Evolutionary conservation across 1,140 invertebrate genomes (phyloP).

Genomic region (Gonioctena quinquepunctata): DNA sequence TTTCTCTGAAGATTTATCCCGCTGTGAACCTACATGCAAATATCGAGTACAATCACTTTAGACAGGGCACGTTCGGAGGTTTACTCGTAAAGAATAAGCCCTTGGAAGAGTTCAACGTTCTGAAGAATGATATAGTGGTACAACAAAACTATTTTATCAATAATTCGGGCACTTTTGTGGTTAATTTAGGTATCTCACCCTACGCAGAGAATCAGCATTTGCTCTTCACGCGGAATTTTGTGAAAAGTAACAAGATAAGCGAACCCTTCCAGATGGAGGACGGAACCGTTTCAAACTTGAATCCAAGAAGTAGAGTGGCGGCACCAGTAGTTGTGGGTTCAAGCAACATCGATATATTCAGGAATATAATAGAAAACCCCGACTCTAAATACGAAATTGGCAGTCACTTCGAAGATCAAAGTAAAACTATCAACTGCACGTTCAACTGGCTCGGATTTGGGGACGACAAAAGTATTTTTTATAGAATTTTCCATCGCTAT

Average conservation of each 20-base stretch:
- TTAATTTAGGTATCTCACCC: conserved; percentile 83
- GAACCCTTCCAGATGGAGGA: conserved; percentile 80
- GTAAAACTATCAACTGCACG: conserved; percentile 89
- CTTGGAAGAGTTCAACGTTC: conserved; percentile 71
- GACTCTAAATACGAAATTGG: conserved; percentile 92
- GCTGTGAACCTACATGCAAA: conserved; percentile 79
- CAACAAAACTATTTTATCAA: conserved; percentile 87
- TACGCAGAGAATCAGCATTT: conserved; percentile 79
- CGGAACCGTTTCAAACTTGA: conserved; percentile 68
- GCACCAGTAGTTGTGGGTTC: conserved; percentile 89
- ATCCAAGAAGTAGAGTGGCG: conserved; percentile 84
- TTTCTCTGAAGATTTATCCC: conserved; percentile 80
- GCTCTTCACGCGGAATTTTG: conserved; percentile 86
- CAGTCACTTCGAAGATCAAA: conserved; percentile 92
- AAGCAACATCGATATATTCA: conserved; percentile 84
- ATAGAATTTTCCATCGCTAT: conserved; percentile 84
- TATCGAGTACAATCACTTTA: conserved; percentile 89
- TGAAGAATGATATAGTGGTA: conserved; percentile 72
- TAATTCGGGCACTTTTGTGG: conserved; percentile 87
- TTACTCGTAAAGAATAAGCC: conserved; percentile 85
- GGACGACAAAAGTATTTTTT: conserved; percentile 78
- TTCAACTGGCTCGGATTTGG: conserved; percentile 90
- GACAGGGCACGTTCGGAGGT: conserved; percentile 78
- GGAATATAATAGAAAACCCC: conserved; percentile 93
- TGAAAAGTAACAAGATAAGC: conserved; percentile 83